Base-by-base conservation (phyloP, 1,140 invertebrate species). In the Theocolax elegans region DNA sequence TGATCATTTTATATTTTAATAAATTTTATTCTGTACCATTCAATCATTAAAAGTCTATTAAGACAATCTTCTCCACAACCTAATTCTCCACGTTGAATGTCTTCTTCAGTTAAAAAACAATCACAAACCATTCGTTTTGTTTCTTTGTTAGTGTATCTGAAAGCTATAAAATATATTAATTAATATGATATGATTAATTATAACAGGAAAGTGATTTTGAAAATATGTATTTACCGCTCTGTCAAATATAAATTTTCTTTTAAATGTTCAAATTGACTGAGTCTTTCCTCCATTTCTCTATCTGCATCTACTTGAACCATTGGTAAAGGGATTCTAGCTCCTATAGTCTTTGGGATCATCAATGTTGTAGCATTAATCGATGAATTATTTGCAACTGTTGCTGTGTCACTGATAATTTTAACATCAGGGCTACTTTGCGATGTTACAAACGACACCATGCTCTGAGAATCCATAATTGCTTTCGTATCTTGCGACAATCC, bases 31-130 rank as follows among this genome's bases (percentile, higher is more conserved):
- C 74, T 81, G 87, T 88, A 95, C 95, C 97, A 99, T 91, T 99
- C 97, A 82, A 99, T 98, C 92, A 98, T 96, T 6, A 99, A 90
- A 81, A 99, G 89, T 81, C 96, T 91, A 87, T 99, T 99, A 6
- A 99, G 89, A 87, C 97, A 99, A 84, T 98, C 96, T 79, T 97
- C 94, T 0, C 95, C 95, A 87, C 97, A 99, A 35, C 95, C 95
- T 27, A 91, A 85, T 82, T 96, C 92, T 1, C 94, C 95, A 69
- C 92, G 85, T 35, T 90, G 89, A 66, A 95, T 89, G 75, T 98
- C 97, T 79, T 97, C 95, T 82, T 93, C 92, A 4, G 94, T 95
- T 67, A 96, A 87, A 76, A 93, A 93, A 85, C 97, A 99, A 84
- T 99, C 97, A 86, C 97, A 99, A 19, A 94, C 89, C 96, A 99